Evolutionary conservation across 2,797 vertebrate species (phyloP), one percentile per base, ranked within the genome.

Genomic region (Enteromius viviparus): DNA sequence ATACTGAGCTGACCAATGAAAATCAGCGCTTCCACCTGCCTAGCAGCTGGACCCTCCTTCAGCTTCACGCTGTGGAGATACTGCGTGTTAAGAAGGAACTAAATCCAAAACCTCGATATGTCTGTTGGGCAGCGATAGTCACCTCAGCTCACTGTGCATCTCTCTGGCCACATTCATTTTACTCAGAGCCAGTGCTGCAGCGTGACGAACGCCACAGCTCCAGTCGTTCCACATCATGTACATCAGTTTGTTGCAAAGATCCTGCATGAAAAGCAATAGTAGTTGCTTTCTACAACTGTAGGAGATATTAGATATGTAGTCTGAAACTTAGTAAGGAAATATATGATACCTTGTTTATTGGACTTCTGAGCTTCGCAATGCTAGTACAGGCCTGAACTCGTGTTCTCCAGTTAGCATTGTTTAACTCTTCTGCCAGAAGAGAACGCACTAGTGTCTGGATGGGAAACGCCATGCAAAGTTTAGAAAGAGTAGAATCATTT

Each of bases 151-250:
- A 40, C 94, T 90, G 17, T 95, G 93, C 34, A 95, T 83, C 68
- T 93, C 91, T 76, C 93, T 94, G 49, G 91, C 93, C 69, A 91
- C 88, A 19, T 83, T 89, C 89, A 94, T 89, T 53, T 88, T 90
- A 42, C 92, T 93, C 78, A 95, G 86, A 21, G 92, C 81, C 21
- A 85, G 87, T 49, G 92, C 92, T 80, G 94, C 94, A 78, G 91
- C 90, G 69, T 90, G 89, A 19, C 93, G 91, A 12, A 95, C 93
- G 49, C 88, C 77, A 82, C 78, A 81, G 74, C 88, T 92, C 94
- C 94, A 95, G 86, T 95, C 95, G 26, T 90, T 92, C 93, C 94
- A 95, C 93, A 94, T 95, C 64, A 95, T 79, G 77, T 94, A 85
- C 45, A 91, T 91, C 83, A 95, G 78, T 76, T 95, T 95, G 69